A percentile compares a stretch with the other conserved stretches of the same genome.
Evolutionary conservation across 2,797 vertebrate species (phyloP).

Genomic region (Trichosurus vulpecula): DNA sequence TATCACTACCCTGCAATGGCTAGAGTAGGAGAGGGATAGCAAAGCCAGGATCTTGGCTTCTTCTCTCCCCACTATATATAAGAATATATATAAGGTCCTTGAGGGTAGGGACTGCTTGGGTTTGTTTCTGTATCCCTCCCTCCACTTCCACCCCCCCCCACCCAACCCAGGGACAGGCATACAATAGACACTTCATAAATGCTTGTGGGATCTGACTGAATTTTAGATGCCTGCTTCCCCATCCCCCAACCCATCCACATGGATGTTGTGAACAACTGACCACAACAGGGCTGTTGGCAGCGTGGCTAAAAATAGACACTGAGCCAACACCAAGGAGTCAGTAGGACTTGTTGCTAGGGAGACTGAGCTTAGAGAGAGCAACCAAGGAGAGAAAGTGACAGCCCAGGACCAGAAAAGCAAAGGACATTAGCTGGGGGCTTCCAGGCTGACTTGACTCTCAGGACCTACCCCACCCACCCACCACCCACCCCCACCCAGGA

Average conservation of each 20-base stretch:
- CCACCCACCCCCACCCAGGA: slow-evolving; percentile 46
- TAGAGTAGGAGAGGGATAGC: background rate
- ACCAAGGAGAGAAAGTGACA: slow-evolving; percentile 68
- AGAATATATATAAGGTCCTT: slow-evolving; percentile 23
- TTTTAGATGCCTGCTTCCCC: slow-evolving; percentile 46
- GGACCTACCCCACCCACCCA: slow-evolving; percentile 8
- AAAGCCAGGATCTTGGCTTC: background rate
- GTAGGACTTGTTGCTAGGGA: slow-evolving; percentile 84
- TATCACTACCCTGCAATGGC: background rate
- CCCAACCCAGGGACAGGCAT: background rate
- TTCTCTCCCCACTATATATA: slow-evolving; percentile 33
- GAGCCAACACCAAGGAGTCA: slow-evolving; percentile 72
- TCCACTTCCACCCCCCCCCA: too few species aligned
- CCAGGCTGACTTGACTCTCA: slow-evolving; percentile 54
- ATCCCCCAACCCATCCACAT: slow-evolving; percentile 44
- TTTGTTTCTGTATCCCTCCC: background rate
- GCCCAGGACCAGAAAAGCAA: slow-evolving; percentile 46
- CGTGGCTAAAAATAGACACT: slow-evolving; percentile 82
- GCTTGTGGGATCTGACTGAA: background rate
- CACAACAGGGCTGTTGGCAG: slow-evolving; percentile 71
- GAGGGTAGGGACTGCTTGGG: background rate
- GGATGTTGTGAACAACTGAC: slow-evolving; percentile 76
- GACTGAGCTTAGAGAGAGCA: slow-evolving; percentile 71
- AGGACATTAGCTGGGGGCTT: slow-evolving; percentile 27
- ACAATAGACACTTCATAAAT: slow-evolving; percentile 16